Percentiles rank a stretch among this genome's conserved stretches.
Conservation (phyloP, 2,888 invertebrate species). For the Lydus trimaculatus region DNA sequence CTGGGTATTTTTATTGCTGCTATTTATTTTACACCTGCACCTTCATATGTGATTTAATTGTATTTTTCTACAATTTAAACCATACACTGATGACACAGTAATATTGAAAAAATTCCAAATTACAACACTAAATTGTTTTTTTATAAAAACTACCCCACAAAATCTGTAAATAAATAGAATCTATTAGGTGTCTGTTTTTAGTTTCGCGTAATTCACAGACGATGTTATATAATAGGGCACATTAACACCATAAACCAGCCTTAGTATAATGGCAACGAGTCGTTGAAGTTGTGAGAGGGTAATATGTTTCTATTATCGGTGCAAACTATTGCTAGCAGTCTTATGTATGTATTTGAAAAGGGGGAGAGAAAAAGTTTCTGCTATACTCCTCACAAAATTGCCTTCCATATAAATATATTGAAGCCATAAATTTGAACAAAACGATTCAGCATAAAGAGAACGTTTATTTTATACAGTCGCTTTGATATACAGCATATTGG, state of each 20-base stretch:
- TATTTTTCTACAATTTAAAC: background rate
- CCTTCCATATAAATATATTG: conserved; percentile 63
- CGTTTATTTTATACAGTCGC: conserved; percentile 59
- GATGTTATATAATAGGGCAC: conserved; percentile 57
- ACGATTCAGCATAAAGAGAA: conserved; percentile 60
- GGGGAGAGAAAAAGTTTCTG: conserved; percentile 46
- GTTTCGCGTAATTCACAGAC: conserved; percentile 55
- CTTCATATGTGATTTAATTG: conserved; percentile 17
- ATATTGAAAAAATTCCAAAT: background rate
- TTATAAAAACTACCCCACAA: no score
- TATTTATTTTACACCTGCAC: conserved; percentile 47
- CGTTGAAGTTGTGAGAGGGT: conserved; percentile 61
- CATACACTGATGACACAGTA: conserved; percentile 7
- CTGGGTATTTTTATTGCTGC: conserved; percentile 39
- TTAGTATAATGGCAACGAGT: conserved; percentile 60
- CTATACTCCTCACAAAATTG: conserved; percentile 59
- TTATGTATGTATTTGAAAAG: conserved; percentile 41
- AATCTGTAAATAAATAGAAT: conserved; percentile 48
- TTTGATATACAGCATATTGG: conserved; percentile 54
- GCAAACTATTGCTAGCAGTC: conserved; percentile 56
- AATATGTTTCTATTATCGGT: conserved; percentile 63
- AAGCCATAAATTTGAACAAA: conserved; percentile 59
- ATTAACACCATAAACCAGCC: conserved; percentile 63
- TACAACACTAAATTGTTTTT: no score
- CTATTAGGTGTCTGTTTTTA: conserved; percentile 45